Base-by-base conservation (phyloP, 2,888 invertebrate species). In the Stenoptilia bipunctidactyla region DNA sequence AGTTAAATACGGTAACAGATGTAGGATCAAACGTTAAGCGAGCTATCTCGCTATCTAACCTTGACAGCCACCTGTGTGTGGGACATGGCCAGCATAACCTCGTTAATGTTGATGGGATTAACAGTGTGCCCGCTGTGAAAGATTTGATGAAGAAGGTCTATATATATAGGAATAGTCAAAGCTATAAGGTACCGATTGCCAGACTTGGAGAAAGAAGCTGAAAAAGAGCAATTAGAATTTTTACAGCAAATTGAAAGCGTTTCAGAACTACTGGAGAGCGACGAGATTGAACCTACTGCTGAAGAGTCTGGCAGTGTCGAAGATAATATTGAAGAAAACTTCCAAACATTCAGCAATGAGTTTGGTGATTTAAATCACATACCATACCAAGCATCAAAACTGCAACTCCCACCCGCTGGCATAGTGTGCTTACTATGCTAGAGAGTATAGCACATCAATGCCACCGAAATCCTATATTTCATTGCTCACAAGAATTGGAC, bases 51-150 rank as follows among this genome's bases (percentile, higher is more conserved):
- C 15, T 35, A 20, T 13, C 35, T 15, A 6, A 10, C 14, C 10
- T 42, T n/a, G 33, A 39, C 8, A 34, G 15, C 15, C 39, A 45
- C 42, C 34, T 44, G 14, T 45, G 40, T 15, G 15, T 45, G 13
- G 42, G 45, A 3, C 40, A 45, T 15, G 42, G 34, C 9, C 15
- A 42, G 8, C 45, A 42, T 37, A 40, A 39, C 37, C 25, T 41
- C 13, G 39, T 45, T 2, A 40, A 36, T 1, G 37, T 40, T n/a
- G 42, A 45, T 27, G 42, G 42, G 27, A 45, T 45, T 15, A 15
- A 40, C 9, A 34, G 15, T 14, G 27, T 34, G 15, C 34, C 33
- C 5, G 41, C n/a, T n/a, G n/a, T n/a, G n/a, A n/a, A n/a, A n/a
- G n/a, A n/a, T n/a, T n/a, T n/a, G n/a, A n/a, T n/a, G n/a, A n/a